Base-by-base conservation (phyloP, 2,113 vertebrate genomes). In the Muntiacus reevesi region DNA sequence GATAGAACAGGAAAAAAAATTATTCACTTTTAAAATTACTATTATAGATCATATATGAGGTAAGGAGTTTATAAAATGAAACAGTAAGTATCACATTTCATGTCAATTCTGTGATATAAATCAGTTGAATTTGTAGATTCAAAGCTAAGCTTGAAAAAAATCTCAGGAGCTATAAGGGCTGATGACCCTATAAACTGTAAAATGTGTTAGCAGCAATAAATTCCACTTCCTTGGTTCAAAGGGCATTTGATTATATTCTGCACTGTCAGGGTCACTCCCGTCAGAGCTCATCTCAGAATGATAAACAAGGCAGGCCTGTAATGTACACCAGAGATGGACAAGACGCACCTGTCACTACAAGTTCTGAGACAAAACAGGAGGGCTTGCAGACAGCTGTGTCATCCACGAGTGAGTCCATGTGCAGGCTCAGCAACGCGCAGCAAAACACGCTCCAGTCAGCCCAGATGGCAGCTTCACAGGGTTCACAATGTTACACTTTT, bases 161-260 rank as follows among this genome's bases (percentile, higher is more conserved):
- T 33, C 54, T 85, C 79, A 87, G 74, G 76, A 97, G 83, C 23
- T 50, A 74, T n/a, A 81, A 36, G 40, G 55, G 43, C 59, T 86
- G 50, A 55, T 92, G 93, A 94, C 13, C 50, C 92, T 36, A 47
- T 94, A 92, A 97, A 93, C 92, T 84, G 27, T 59, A 92, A 95
- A 97, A 90, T 92, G 60, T 64, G 40, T 83, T 50, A 27, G 79
- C 50, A 86, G 62, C 74, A 97, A 81, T 95, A 94, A 97, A 97
- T 97, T 88, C 12, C 54, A 10, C 33, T 85, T 43, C 19, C 5
- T 74, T 0, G 1, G 52, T 96, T 98, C 92, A 98, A 92, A 97
- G 93, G 89, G 74, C 43, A 71, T 50, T 95, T 93, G 59, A 94
- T 62, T 91, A 86, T 92, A 83, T 64, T 95, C 60, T 85, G 33